Conservation (phyloP, 1,140 invertebrate genomes). For the Drosophila orena region DNA sequence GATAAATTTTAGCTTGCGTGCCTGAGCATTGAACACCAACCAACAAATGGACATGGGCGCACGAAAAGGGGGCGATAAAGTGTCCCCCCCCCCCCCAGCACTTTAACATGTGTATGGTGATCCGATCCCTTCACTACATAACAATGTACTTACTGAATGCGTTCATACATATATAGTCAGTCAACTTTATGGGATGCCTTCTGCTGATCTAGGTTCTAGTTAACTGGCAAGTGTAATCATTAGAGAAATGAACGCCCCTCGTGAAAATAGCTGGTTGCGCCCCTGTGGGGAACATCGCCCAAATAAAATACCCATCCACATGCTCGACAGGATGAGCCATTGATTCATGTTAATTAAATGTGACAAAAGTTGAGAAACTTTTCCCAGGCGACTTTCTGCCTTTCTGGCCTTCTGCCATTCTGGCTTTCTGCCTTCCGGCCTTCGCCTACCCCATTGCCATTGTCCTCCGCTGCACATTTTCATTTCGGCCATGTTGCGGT, state of each 20-base stretch:
- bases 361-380: constrained; percentile 68
- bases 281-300: background rate
- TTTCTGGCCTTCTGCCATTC: background rate
- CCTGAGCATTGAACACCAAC: constrained; percentile 24
- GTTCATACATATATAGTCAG: no score
- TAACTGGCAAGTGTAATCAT: no score
- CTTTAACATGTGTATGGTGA: no score
- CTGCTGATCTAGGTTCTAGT: no score
- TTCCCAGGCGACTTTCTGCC: constrained; percentile 18
- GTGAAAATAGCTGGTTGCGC: background rate
- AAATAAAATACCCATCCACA: background rate
- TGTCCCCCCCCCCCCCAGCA: no score
- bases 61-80: no score
- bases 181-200: no score
- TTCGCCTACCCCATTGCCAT: background rate
- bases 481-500: constrained; percentile 53
- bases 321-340: constrained; percentile 35
- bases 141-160: no score
- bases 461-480: constrained; percentile 48
- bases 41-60: background rate
- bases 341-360: constrained; percentile 82
- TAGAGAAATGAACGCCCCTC: background rate
- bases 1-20: constrained; percentile 56
- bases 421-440: background rate
- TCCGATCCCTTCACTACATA: no score